A percentile compares a stretch with the other conserved stretches of the same genome.
phyloP scores from a whole-genome alignment of 2,888 invertebrate species.

The Litoditis marina region DNA sequence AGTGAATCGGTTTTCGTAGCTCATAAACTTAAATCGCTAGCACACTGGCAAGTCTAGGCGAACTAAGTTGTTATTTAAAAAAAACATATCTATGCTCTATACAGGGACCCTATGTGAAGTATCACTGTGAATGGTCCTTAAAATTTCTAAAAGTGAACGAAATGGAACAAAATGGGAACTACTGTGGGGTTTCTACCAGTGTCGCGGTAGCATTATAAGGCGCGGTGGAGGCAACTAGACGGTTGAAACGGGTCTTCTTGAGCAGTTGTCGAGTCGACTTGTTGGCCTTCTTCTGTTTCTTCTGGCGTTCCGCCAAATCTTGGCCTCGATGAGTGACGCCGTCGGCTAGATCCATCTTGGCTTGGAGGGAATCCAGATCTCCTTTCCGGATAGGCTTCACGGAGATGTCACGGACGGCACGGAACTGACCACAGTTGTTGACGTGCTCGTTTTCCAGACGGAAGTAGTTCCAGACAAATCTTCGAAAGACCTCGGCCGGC shows the following conservation, averaged over 20 bases:
- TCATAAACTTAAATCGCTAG: too few species aligned
- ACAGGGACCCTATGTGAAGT: too few species aligned
- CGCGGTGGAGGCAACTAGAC: constrained; percentile 26
- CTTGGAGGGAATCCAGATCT: constrained; percentile 19
- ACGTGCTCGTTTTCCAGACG: constrained; percentile 97
- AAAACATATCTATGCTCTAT: too few species aligned
- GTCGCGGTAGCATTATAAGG: constrained; percentile 20
- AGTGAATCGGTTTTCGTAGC: too few species aligned
- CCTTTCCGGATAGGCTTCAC: constrained; percentile 79
- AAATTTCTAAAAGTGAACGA: too few species aligned
- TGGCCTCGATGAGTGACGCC: constrained; percentile 59
- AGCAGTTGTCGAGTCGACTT: constrained; percentile 55
- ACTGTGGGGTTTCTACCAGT: constrained; percentile 25
- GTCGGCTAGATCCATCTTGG: constrained; percentile 59
- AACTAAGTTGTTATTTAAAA: too few species aligned
- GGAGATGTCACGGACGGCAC: constrained; percentile 94
- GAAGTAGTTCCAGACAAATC: constrained; percentile 99
- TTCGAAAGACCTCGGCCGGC: constrained; percentile 63
- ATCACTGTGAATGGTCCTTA: too few species aligned
- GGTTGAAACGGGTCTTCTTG: constrained; percentile 48
- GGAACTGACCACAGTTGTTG: constrained; percentile 94
- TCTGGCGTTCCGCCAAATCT: constrained; percentile 58
- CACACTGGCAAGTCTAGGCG: too few species aligned
- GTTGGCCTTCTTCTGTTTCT: constrained; percentile 59
- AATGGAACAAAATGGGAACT: constrained; percentile 2